phyloP scores from a whole-genome alignment of 2,113 vertebrate species.

The Eretmodus cyanostictus region DNA sequence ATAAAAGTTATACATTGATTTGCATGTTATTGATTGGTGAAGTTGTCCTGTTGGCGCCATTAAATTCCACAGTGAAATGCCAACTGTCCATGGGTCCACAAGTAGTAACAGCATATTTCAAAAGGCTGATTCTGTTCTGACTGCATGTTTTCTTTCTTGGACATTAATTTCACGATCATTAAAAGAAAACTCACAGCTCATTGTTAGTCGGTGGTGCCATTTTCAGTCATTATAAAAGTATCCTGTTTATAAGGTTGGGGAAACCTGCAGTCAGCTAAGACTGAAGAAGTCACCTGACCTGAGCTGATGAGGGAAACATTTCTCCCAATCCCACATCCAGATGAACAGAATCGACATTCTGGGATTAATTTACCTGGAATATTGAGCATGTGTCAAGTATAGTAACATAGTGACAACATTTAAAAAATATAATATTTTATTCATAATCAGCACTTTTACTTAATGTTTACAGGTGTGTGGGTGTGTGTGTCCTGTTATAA shows the following conservation, averaged over 20 bases:
- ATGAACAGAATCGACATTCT: background rate
- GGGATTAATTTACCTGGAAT: background rate
- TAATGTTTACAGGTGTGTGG: background rate
- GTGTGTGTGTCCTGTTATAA: background rate
- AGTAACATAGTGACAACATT: background rate
- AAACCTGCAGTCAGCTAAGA: background rate
- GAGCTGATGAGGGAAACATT: background rate
- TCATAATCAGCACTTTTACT: background rate
- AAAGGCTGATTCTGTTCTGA: background rate
- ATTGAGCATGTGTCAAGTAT: background rate
- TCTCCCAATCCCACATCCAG: background rate
- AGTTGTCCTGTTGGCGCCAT: accelerated
- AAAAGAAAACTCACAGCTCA: background rate
- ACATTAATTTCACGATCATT: accelerated
- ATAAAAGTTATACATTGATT: background rate
- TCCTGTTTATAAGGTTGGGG: background rate
- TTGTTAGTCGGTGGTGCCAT: background rate
- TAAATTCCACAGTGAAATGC: background rate
- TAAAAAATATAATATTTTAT: background rate
- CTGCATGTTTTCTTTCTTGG: background rate
- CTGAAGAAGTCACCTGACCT: background rate
- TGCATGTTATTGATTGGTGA: background rate
- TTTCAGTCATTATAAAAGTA: background rate
- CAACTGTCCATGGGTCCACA: background rate
- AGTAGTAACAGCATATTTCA: background rate